These are phyloP conservation scores for Helicorthomorpha holstii DNA, from an alignment of 1,140 invertebrate species.

Conservation along the genomic window DNA sequence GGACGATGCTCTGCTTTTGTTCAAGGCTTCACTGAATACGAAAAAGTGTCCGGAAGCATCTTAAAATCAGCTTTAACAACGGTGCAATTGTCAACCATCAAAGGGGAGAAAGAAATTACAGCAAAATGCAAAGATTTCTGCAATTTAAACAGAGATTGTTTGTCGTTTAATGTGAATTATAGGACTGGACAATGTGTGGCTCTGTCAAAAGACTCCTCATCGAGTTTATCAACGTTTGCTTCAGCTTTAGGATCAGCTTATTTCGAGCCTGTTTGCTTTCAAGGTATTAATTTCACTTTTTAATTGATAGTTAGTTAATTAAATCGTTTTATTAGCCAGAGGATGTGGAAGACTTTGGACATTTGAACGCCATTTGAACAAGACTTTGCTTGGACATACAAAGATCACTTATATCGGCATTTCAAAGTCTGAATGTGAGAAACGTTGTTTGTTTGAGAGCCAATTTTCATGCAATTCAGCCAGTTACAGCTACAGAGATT, in stretches of 20 bases:
- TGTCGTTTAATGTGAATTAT: conserved; percentile 29
- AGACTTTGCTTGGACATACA: conserved; percentile 21
- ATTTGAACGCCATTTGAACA: conserved; percentile 29
- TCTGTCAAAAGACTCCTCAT: conserved; percentile 19
- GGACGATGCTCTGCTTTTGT: not conserved
- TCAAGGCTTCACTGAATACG: not conserved
- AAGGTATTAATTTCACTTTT: conserved; percentile 3
- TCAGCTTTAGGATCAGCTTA: conserved; percentile 20
- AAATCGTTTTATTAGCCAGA: not conserved
- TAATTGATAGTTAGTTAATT: not conserved
- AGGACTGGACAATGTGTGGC: conserved; percentile 12
- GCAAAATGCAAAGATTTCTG: conserved; percentile 24
- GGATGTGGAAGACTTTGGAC: conserved; percentile 23
- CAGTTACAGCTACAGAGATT: conserved; percentile 25
- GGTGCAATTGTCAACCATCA: not conserved
- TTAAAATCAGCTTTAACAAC: not conserved
- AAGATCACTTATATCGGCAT: conserved; percentile 21
- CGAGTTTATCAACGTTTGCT: conserved; percentile 21
- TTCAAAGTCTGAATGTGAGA: conserved; percentile 27
- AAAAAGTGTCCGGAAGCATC: not conserved
- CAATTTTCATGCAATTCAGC: conserved; percentile 29
- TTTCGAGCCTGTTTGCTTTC: conserved; percentile 30
- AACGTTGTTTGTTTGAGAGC: conserved; percentile 27
- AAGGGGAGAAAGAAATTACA: conserved; percentile 21
- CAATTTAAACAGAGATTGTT: conserved; percentile 22